Evolutionary conservation across 2,888 invertebrate species (phyloP).

Genomic region (Neuroscelio doddi): DNA sequence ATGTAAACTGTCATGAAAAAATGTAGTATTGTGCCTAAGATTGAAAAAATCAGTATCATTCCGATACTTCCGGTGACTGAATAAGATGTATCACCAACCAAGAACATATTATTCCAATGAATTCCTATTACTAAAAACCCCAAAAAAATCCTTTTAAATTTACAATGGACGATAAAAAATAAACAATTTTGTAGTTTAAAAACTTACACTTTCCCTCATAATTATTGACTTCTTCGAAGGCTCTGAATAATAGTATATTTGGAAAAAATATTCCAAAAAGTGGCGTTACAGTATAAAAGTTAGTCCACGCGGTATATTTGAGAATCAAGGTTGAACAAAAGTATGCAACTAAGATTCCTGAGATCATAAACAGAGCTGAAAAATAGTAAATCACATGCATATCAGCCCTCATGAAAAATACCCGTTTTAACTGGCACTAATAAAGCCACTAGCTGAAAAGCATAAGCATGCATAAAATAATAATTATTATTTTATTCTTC

Average conservation of each 20-base stretch:
- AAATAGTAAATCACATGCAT: constrained; percentile 13
- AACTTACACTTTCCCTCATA: constrained; percentile 63
- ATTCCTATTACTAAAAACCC: constrained; percentile 70
- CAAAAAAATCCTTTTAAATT: neutral
- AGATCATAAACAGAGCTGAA: constrained; percentile 49
- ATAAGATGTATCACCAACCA: constrained; percentile 56
- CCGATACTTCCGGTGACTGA: constrained; percentile 73
- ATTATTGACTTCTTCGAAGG: constrained; percentile 63
- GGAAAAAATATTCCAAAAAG: constrained; percentile 64
- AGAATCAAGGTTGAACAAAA: constrained; percentile 49
- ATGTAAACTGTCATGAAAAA: constrained; percentile 86
- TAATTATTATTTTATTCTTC: too few species aligned
- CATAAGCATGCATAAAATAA: too few species aligned
- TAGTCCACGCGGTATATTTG: constrained; percentile 47
- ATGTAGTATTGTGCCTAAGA: constrained; percentile 81
- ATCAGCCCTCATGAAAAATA: neutral
- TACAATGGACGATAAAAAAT: neutral
- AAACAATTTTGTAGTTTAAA: too few species aligned
- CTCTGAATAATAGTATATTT: constrained; percentile 59
- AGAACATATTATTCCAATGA: constrained; percentile 72
- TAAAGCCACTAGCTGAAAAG: too few species aligned
- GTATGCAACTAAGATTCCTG: constrained; percentile 47
- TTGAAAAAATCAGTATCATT: constrained; percentile 81
- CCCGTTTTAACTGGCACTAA: too few species aligned
- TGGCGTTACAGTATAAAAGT: constrained; percentile 47